phyloP scores from a whole-genome alignment of 2,888 invertebrate genomes.

The Hirtodrosophila histrioides region DNA sequence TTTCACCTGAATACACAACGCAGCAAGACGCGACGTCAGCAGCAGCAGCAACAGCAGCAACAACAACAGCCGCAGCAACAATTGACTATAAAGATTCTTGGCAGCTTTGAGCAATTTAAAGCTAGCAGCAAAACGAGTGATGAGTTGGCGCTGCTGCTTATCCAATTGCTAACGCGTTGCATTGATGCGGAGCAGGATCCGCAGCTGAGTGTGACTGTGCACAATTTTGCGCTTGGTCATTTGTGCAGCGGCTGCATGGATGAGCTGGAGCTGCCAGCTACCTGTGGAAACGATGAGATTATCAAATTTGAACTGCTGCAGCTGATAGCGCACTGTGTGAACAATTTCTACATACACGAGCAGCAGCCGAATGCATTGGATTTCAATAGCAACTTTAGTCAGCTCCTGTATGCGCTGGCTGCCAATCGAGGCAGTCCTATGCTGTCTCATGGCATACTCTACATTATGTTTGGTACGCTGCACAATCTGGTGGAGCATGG shows the following conservation, averaged over 20 bases:
- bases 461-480: constrained; percentile 80
- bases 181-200: constrained; percentile 78
- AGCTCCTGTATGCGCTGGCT: constrained; percentile 64
- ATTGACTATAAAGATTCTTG: constrained; percentile 6
- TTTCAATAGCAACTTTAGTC: constrained; percentile 74
- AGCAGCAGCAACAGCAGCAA: constrained; percentile 18
- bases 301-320: constrained; percentile 81
- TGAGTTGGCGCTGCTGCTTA: constrained; percentile 81
- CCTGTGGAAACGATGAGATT: constrained; percentile 65
- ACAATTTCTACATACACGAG: constrained; percentile 78
- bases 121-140: constrained; percentile 74
- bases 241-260: constrained; percentile 55
- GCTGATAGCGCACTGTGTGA: constrained; percentile 79
- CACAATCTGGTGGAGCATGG: constrained; percentile 77
- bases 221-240: constrained; percentile 82
- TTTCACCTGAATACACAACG: constrained; percentile 73
- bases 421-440: constrained; percentile 62
- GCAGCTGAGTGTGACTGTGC: constrained; percentile 74
- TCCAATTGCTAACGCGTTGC: constrained; percentile 80
- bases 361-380: constrained; percentile 70
- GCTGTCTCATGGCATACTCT: constrained; percentile 75
- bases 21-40: constrained; percentile 46
- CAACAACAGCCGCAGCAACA: constrained; percentile 13
- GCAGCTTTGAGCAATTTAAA: constrained; percentile 57
- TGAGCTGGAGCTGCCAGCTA: constrained; percentile 16